Percentiles rank a stretch among this genome's conserved stretches.
phyloP scores from a whole-genome alignment of 2,113 vertebrate genomes.

The Chionis minor region DNA sequence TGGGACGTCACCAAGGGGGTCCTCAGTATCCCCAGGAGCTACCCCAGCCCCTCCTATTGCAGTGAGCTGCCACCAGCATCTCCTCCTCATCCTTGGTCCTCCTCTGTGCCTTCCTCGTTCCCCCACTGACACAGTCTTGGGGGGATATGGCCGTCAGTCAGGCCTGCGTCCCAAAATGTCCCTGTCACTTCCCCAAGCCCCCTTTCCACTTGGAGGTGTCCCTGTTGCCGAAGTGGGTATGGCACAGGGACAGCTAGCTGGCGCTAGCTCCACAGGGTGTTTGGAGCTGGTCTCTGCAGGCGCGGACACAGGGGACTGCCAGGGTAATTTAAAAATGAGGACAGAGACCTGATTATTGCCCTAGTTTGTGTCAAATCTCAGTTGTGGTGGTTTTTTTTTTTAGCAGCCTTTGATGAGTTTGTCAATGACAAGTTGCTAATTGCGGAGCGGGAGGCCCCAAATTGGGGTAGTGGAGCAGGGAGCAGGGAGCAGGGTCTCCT shows the following conservation, averaged over 20 bases:
- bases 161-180: neutral
- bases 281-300: neutral
- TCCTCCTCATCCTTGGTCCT: accelerated
- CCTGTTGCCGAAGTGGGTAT: accelerated
- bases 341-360: constrained; percentile 6
- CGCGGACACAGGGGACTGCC: neutral
- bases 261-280: accelerated
- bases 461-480: neutral
- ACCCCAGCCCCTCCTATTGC: neutral
- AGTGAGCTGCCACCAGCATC: neutral
- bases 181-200: neutral
- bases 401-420: neutral
- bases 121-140: neutral
- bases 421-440: constrained; percentile 7
- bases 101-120: neutral
- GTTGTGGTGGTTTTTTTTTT: neutral
- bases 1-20: neutral
- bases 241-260: neutral
- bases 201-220: neutral
- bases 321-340: neutral
- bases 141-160: neutral
- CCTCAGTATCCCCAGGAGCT: neutral
- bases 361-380: constrained; percentile 1
- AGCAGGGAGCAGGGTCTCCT: neutral
- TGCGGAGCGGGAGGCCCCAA: neutral